Evolutionary conservation across 2,113 vertebrate species (phyloP).

Genomic region (Regulus satrapa): DNA sequence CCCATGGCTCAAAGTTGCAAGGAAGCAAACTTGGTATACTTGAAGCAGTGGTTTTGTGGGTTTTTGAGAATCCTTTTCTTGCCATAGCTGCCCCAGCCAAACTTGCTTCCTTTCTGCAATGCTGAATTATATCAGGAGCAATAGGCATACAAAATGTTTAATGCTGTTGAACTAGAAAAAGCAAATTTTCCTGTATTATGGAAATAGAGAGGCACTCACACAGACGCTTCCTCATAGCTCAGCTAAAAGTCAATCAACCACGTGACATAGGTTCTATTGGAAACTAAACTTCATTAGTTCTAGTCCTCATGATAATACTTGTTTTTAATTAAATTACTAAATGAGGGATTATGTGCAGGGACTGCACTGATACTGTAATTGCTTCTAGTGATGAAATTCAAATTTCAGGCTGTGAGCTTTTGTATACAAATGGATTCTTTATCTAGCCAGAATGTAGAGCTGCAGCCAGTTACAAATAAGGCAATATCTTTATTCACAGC

Average conservation of each 20-base stretch:
- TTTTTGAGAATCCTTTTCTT: not conserved
- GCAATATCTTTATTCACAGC: not conserved
- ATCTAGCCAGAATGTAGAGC: not conserved
- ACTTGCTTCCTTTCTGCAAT: not conserved
- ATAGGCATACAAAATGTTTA: not conserved
- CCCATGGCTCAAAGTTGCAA: not conserved
- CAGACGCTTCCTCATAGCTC: not conserved
- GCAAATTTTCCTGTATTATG: not conserved
- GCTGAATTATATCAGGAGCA: not conserved
- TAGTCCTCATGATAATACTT: not conserved
- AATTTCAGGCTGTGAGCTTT: not conserved
- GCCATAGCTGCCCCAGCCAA: not conserved
- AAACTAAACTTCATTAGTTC: constrained; percentile 39
- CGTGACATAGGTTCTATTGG: not conserved
- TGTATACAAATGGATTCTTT: constrained; percentile 13
- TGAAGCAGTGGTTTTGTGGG: not conserved
- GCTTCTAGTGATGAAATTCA: constrained; percentile 47
- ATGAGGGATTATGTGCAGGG: constrained; percentile 15
- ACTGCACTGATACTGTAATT: constrained; percentile 25
- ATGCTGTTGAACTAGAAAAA: not conserved
- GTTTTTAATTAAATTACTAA: constrained; percentile 64
- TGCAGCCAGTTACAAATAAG: not conserved
- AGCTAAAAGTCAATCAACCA: not conserved
- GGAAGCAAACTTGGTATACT: not conserved
- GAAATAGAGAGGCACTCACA: not conserved